These are phyloP conservation scores for Empidonax alnorum DNA, from an alignment of 2,113 vertebrate genomes.

Conservation along the genomic window DNA sequence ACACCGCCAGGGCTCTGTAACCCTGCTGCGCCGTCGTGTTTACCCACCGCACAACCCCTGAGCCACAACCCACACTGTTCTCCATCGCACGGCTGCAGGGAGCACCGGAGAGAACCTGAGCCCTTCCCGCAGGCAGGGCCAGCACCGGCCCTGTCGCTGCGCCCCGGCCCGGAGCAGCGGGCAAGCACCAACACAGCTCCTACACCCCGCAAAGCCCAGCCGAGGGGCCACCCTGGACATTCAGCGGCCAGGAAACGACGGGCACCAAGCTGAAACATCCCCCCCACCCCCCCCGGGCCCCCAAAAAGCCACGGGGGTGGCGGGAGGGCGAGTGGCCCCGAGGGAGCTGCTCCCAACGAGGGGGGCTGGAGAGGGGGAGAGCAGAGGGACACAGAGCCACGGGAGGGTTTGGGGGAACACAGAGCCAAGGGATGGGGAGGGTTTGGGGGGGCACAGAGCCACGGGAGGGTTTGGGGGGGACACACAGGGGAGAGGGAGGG, in stretches of 20 bases:
- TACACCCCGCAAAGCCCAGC: background rate
- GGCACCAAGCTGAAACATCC: background rate
- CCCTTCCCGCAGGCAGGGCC: background rate
- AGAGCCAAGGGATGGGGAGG: no score
- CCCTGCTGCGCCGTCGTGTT: background rate
- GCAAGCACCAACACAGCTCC: background rate
- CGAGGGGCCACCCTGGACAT: background rate
- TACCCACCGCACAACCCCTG: background rate
- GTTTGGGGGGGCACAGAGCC: no score
- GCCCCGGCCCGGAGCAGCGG: background rate
- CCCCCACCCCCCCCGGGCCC: background rate
- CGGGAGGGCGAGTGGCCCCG: background rate
- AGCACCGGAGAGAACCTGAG: background rate
- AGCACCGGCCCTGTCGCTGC: background rate
- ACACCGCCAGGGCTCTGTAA: background rate
- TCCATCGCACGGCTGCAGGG: background rate
- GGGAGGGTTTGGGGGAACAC: background rate
- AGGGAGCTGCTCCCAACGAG: background rate
- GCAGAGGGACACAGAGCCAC: background rate
- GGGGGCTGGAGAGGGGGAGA: background rate
- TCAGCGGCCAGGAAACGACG: accelerated
- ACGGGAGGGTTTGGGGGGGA: no score
- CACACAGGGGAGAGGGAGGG: no score
- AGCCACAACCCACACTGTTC: background rate
- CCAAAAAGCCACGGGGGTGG: background rate